A percentile compares a stretch with the other conserved stretches of the same genome.
phyloP scores from a whole-genome alignment of 2,113 vertebrate species.

The Nesoenas mayeri region DNA sequence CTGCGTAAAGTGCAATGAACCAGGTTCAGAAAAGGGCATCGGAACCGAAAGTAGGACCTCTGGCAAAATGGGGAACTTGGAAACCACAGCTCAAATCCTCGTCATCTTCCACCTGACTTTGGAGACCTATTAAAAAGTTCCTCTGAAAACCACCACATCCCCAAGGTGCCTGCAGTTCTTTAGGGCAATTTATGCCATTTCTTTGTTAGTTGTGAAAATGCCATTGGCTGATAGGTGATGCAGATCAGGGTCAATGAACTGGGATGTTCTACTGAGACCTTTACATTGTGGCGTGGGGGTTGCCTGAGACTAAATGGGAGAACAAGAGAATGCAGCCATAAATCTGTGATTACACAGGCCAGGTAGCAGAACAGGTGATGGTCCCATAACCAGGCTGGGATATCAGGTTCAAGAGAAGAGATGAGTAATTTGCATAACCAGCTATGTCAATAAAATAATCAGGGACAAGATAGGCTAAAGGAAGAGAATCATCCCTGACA shows the following conservation, averaged over 20 bases:
- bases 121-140: background rate
- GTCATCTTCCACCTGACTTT: background rate
- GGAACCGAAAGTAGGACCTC: background rate
- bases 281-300: background rate
- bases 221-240: background rate
- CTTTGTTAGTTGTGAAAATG: background rate
- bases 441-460: background rate
- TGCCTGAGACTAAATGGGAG: background rate
- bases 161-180: background rate
- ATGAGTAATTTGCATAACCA: background rate
- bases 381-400: background rate
- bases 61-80: background rate
- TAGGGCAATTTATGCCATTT: background rate
- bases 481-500: background rate
- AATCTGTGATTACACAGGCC: background rate
- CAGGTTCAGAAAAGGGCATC: background rate
- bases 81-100: background rate
- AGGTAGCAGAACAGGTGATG: background rate
- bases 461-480: background rate
- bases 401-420: background rate
- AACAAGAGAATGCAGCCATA: background rate
- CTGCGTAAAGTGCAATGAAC: background rate
- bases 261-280: background rate
- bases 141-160: accelerated
- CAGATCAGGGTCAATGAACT: background rate